Percentiles rank a stretch among this genome's conserved stretches.
Evolutionary conservation across 2,797 vertebrate genomes (phyloP).

Genomic region (Linurgus olivaceus): DNA sequence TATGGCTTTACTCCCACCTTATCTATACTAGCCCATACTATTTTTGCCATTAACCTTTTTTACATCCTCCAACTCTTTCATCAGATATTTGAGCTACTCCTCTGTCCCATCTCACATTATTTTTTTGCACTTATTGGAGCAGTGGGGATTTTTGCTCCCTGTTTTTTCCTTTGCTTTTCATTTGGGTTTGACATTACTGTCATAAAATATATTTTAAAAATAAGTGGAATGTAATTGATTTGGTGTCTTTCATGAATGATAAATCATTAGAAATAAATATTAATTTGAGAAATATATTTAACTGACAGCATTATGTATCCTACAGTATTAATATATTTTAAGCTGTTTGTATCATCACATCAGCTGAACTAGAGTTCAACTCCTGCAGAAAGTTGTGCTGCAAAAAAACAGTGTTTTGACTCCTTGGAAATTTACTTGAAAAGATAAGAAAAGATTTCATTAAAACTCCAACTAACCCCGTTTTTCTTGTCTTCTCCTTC

Average conservation of each 20-base stretch:
- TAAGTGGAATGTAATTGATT: neutral
- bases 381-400: neutral
- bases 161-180: neutral
- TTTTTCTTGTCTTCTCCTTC: neutral
- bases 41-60: neutral
- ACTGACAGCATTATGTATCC: neutral
- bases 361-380: neutral
- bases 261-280: neutral
- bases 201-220: neutral
- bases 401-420: rapidly evolving
- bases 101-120: neutral
- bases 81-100: neutral
- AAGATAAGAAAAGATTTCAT: rapidly evolving
- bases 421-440: neutral
- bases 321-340: neutral
- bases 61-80: neutral
- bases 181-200: neutral
- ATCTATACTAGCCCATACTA: neutral
- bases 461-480: rapidly evolving
- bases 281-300: neutral
- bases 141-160: neutral
- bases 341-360: neutral
- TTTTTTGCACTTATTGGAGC: neutral
- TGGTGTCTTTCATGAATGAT: neutral
- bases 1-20: neutral